Conservation (phyloP, 2,888 invertebrate genomes). For the Tigriopus californicus region DNA sequence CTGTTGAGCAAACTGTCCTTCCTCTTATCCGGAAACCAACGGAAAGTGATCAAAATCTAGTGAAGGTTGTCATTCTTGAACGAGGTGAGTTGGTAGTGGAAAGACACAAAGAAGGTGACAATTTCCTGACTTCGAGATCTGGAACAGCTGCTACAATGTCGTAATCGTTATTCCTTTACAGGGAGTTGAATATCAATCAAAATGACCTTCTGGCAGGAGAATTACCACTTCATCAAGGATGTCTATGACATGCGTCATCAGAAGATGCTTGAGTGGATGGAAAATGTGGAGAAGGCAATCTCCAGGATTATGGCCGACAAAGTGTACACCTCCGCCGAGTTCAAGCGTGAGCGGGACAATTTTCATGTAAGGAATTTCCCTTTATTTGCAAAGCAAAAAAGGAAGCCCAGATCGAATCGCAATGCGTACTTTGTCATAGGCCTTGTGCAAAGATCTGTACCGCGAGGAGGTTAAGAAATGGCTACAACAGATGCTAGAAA, state of each 20-base stretch:
- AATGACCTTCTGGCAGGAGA: constrained; percentile 21
- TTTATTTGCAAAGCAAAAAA: no score
- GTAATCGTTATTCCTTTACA: no score
- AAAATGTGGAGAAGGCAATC: constrained; percentile 19
- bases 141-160: no score
- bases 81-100: no score
- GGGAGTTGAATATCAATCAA: constrained; percentile 10
- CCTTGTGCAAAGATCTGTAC: constrained; percentile 20
- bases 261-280: constrained; percentile 21
- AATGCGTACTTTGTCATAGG: constrained; percentile 10
- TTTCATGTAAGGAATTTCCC: constrained; percentile 11
- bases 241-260: constrained; percentile 20
- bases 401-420: no score
- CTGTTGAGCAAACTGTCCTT: no score
- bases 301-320: constrained; percentile 16
- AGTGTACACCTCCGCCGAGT: constrained; percentile 15
- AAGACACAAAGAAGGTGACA: no score
- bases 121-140: no score
- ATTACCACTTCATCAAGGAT: constrained; percentile 21
- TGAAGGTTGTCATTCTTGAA: no score
- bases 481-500: constrained; percentile 21
- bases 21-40: no score
- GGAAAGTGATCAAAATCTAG: no score
- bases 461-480: constrained; percentile 20
- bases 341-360: constrained; percentile 15